Evolutionary conservation across 37 sponge, comb jelly and placozoan species (phyloP).

Genomic region (Chondrilla cf. caribensis): DNA sequence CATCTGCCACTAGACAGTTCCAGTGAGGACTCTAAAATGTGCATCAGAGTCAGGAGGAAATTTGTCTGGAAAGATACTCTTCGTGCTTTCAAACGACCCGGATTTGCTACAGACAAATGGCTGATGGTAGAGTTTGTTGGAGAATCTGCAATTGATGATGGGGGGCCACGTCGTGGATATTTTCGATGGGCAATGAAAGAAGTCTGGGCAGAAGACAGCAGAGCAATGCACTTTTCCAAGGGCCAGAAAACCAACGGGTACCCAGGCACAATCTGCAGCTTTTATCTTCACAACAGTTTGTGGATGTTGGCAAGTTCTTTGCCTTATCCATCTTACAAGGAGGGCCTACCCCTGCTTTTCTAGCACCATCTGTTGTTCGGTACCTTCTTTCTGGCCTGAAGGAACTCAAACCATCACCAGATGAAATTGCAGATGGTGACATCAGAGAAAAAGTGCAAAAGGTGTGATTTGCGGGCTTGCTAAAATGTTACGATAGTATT

Average conservation of each 20-base stretch:
- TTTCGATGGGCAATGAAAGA: background rate
- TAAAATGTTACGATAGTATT: no score
- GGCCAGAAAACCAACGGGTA: background rate
- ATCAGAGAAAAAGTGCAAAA: background rate
- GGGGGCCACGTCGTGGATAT: background rate
- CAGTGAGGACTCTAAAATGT: background rate
- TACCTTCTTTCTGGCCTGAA: background rate
- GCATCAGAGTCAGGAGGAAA: conserved; percentile 6
- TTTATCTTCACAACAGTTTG: background rate
- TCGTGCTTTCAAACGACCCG: background rate
- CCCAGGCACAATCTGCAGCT: conserved; percentile 7
- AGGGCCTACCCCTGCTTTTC: conserved; percentile 6
- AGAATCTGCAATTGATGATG: conserved; percentile 16
- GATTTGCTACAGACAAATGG: conserved; percentile 14
- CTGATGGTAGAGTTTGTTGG: background rate
- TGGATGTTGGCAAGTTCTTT: conserved; percentile 1
- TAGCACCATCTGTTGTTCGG: background rate
- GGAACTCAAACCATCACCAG: background rate
- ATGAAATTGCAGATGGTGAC: conserved; percentile 3
- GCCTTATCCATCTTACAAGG: conserved; percentile 9
- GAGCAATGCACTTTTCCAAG: background rate
- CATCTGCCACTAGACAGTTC: background rate
- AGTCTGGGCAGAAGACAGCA: no score
- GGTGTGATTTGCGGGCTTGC: background rate
- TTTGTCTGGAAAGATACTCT: conserved; percentile 2